Evolutionary conservation across 30 jellyfish, hydroid and myxozoan species (phyloP).

Genomic region (Catostylus mosaicus): DNA sequence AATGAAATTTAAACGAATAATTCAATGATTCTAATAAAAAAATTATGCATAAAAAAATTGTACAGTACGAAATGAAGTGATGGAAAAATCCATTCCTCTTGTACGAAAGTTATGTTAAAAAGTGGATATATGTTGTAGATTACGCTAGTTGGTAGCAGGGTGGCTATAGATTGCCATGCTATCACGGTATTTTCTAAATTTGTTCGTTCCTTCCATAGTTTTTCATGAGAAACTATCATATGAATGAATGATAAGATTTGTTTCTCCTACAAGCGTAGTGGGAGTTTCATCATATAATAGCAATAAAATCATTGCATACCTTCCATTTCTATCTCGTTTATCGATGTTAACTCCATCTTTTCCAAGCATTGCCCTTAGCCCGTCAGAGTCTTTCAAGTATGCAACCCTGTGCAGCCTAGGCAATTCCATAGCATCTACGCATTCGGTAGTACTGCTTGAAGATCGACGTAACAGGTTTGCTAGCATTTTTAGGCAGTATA

Average conservation of each 20-base stretch:
- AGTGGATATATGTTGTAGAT: too few relatives aligned
- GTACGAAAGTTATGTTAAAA: not conserved
- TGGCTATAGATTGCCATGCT: too few relatives aligned
- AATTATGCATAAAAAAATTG: not conserved
- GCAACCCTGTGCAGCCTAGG: conserved; percentile 27
- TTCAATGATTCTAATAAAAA: not conserved
- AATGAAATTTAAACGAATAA: not conserved
- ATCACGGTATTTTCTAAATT: too few relatives aligned
- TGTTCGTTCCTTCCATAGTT: too few relatives aligned
- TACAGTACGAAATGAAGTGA: not conserved
- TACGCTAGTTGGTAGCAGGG: too few relatives aligned
- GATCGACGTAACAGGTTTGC: conserved; percentile 13
- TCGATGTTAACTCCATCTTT: conserved; percentile 6
- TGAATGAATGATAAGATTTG: too few relatives aligned
- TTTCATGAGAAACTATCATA: too few relatives aligned
- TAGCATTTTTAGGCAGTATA: conserved; percentile 7
- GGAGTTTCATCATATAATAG: not conserved
- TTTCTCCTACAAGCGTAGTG: too few relatives aligned
- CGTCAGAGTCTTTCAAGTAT: not conserved
- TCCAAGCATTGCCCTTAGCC: not conserved
- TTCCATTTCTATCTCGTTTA: conserved; percentile 17
- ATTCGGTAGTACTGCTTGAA: not conserved
- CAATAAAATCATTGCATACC: not conserved
- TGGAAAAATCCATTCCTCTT: not conserved
- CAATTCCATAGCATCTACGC: conserved; percentile 1